Conservation (phyloP, 2,113 vertebrate species). For the Dasyurus viverrinus region DNA sequence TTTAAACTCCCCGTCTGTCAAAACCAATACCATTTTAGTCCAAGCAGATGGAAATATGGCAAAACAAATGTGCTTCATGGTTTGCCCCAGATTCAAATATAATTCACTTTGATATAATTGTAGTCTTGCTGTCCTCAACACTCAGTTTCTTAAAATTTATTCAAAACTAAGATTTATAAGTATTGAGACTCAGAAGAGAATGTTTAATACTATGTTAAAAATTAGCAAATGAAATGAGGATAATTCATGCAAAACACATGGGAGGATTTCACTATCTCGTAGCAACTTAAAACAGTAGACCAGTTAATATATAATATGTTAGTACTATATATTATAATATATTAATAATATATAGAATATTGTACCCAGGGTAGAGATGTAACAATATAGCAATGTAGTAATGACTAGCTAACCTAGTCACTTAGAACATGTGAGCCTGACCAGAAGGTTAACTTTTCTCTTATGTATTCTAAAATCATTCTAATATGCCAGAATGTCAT, state of each 20-base stretch:
- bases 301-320: not conserved
- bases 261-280: conserved; percentile 17
- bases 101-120: conserved; percentile 20
- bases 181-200: conserved; percentile 13
- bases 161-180: conserved; percentile 1
- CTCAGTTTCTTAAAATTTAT: not conserved
- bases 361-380: not conserved
- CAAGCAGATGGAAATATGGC: conserved; percentile 18
- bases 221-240: conserved; percentile 10
- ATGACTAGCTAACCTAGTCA: not conserved
- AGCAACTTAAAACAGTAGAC: not conserved
- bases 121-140: not conserved
- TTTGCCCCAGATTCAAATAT: conserved; percentile 20
- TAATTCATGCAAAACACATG: conserved; percentile 20
- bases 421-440: not conserved
- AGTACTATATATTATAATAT: too few species aligned
- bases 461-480: not conserved
- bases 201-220: not conserved
- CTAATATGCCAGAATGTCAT: not conserved
- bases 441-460: not conserved
- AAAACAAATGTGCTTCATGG: conserved; percentile 40
- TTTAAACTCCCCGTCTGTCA: conserved; percentile 26
- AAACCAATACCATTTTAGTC: conserved; percentile 50
- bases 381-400: not conserved
- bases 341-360: too few species aligned